A percentile compares a stretch with the other conserved stretches of the same genome.
Evolutionary conservation across 2,113 vertebrate genomes (phyloP).

Genomic region (Hippolais icterina): DNA sequence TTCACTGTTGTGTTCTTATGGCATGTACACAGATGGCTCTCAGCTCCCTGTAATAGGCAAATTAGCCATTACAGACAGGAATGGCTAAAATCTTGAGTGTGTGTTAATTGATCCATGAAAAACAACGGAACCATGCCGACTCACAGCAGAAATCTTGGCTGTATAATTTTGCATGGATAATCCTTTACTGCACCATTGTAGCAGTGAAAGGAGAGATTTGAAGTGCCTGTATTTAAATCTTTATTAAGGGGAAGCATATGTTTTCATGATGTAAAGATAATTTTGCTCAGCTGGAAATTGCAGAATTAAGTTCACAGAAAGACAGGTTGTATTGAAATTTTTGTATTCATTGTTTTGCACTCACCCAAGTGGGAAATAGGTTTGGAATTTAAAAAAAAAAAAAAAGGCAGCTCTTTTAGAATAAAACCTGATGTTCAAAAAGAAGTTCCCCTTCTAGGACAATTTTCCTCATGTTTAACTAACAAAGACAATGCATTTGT

Average conservation of each 20-base stretch:
- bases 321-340: background rate
- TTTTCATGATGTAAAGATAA: constrained; percentile 3
- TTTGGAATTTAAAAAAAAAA: background rate
- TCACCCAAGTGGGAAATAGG: background rate
- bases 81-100: background rate
- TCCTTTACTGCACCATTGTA: background rate
- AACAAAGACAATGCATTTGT: background rate
- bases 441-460: background rate
- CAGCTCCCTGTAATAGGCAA: constrained; percentile 4
- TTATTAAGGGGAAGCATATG: constrained; percentile 15
- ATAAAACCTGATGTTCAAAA: background rate
- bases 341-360: background rate
- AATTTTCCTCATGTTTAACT: background rate
- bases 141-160: constrained; percentile 15
- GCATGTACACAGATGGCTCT: constrained; percentile 27
- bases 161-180: background rate
- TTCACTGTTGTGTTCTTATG: background rate
- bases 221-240: constrained; percentile 5
- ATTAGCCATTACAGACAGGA: constrained; percentile 11
- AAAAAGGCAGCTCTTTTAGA: background rate
- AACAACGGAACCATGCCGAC: background rate
- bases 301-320: constrained; percentile 1
- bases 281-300: constrained; percentile 29
- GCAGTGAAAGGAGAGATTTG: background rate
- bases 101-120: constrained; percentile 38